Base-by-base conservation (phyloP, 2,888 invertebrate genomes). In the Tenthredo mesomela region DNA sequence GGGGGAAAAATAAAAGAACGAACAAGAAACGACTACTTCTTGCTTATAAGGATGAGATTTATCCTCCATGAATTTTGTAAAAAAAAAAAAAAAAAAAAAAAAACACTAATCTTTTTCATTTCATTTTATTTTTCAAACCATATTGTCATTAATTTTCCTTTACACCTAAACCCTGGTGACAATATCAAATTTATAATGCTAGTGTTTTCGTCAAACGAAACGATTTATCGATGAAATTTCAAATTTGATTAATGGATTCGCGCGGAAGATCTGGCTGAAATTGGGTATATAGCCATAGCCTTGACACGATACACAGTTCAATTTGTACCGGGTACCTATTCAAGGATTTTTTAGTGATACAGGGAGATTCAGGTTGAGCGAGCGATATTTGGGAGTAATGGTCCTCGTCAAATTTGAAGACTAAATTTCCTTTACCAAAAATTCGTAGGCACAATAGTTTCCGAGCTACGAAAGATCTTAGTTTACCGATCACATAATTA, bases 321-420 rank as follows among this genome's bases (percentile, higher is more conserved):
- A 37, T 37, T 70, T 70, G 70, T 70, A 37, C 70, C 70, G 33
- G 33, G 70, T 18, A 70, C 70, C 70, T 37, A 70, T 37, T 37
- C 70, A 21, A 9, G 61, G 61, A 3, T 61, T 61, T 1, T 25
- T 10, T 33, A n/a, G n/a, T 29, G 29, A 61, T 61, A 61, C 21
- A 58, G 58, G 21, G 2, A 21, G 58, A 58, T 47, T 47, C 47
- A 47, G 3, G 12, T 15, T 47, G 47, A 47, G 47, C 47, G 15
- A 47, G 15, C 15, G 3, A 47, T 50, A 6, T 50, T 47, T 47
- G 12, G 12, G 2, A 43, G 47, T 12, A 12, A 47, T 47, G 4
- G 47, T 47, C 47, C 15, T 47, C 15, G 47, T 3, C 2, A 47
- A 47, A 47, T 47, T 47, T 3, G 3, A 1, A 47, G 47, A 15